Evolutionary conservation across 2,797 vertebrate genomes (phyloP).

Genomic region (Pseudocheirus occidentalis): DNA sequence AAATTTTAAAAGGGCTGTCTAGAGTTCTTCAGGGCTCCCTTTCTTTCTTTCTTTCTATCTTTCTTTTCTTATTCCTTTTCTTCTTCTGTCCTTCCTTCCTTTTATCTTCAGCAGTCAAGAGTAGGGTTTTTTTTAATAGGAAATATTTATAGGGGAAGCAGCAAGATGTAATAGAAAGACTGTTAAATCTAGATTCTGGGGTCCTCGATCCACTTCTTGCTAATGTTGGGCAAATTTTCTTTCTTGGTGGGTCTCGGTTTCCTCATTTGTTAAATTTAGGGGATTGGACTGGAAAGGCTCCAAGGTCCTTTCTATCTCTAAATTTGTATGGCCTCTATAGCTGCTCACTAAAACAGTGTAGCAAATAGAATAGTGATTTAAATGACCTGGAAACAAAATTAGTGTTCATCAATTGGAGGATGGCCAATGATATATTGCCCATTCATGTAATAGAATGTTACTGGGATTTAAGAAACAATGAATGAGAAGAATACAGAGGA

Average conservation of each 20-base stretch:
- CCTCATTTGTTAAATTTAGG: background rate
- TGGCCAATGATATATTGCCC: background rate
- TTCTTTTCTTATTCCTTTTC: too few relatives aligned
- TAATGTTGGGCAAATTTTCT: background rate
- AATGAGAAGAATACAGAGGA: background rate
- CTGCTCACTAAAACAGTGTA: background rate
- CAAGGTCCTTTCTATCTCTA: background rate
- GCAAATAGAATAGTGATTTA: background rate
- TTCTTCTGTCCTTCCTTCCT: too few relatives aligned
- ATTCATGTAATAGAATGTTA: background rate
- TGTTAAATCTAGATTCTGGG: background rate
- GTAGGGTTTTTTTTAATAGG: background rate
- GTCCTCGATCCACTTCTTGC: background rate
- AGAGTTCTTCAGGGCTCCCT: background rate
- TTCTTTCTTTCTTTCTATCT: too few relatives aligned
- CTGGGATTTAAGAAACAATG: background rate
- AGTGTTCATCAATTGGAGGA: background rate
- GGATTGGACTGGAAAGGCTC: background rate
- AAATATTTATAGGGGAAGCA: background rate
- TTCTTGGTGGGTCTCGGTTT: background rate
- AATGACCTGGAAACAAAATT: background rate
- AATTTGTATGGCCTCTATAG: background rate
- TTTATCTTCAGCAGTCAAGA: background rate
- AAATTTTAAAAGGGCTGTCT: background rate
- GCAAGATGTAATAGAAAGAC: background rate